Evolutionary conservation across 2,797 vertebrate species (phyloP).

Genomic region (Silurus aristotelis): DNA sequence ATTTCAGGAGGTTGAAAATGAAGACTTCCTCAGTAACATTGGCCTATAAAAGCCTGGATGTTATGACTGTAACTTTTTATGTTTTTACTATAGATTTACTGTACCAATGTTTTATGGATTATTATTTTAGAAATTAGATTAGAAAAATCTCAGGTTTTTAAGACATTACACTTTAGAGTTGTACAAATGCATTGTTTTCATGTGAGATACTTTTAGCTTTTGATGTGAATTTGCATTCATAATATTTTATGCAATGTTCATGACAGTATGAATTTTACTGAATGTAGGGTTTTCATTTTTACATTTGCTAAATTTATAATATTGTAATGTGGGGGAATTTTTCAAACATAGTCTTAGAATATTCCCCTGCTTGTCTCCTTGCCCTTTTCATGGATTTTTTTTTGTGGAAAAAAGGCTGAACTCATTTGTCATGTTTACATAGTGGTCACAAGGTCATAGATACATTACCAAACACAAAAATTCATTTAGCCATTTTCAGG

Average conservation of each 20-base stretch:
- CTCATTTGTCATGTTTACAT: conserved; percentile 23
- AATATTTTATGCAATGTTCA: neutral
- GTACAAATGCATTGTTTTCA: neutral
- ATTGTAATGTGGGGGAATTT: neutral
- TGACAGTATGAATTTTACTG: neutral
- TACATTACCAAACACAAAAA: conserved; percentile 21
- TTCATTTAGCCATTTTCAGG: conserved; percentile 7
- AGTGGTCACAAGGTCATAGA: conserved; percentile 16
- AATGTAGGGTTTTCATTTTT: too few relatives aligned
- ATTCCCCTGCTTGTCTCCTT: neutral
- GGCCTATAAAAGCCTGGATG: conserved; percentile 67
- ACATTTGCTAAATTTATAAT: neutral
- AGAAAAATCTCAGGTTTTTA: neutral
- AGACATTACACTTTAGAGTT: neutral
- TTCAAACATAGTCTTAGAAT: neutral
- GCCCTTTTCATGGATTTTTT: neutral
- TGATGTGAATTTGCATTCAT: neutral
- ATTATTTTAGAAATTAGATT: neutral
- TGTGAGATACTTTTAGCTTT: neutral
- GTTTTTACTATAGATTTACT: neutral
- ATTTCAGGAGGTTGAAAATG: conserved; percentile 62
- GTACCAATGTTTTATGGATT: neutral
- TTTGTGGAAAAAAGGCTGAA: conserved; percentile 7
- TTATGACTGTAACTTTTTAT: neutral
- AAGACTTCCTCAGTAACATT: conserved; percentile 83